Evolutionary conservation across 2,888 invertebrate species (phyloP), one percentile per base, ranked within the genome.

Genomic region (Acanthosepion lycidas): DNA sequence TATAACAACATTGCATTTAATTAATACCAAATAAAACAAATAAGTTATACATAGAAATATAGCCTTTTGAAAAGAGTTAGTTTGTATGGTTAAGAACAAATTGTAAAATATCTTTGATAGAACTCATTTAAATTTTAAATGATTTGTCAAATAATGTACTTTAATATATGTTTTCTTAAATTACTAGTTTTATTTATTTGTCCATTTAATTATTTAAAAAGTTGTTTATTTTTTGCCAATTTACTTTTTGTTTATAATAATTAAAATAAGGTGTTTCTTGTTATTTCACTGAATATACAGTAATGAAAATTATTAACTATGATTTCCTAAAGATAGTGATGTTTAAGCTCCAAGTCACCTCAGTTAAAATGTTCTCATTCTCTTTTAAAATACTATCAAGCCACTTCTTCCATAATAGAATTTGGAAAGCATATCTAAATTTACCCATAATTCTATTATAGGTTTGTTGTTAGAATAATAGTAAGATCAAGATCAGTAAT

Each of bases 401-500:
- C n/a, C 15, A 15, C 78, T 78, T 78, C n/a, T 78, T 12, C n/a
- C n/a, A 78, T 78, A 42, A 93, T 93, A 51, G 28, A 49, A 51
- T 51, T n/a, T 93, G 93, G 93, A n/a, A 93, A 51, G 93, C 49
- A 49, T 93, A 53, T 93, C 48, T 93, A 93, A 49, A 53, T n/a
- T n/a, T 93, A 33, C 53, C 12, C 28, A 28, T 93, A 93, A 93
- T 53, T 93, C 51, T 53, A 49, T 93, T n/a, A 53, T 93, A 51
- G 48, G n/a, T 28, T 15, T 20, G 48, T n/a, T 51, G 93, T 15
- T 28, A 28, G 49, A 42, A 93, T 42, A 49, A 93, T 93, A 51
- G 49, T 53, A 93, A 93, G 93, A 93, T 53, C 28, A 93, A 49
- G 53, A 48, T n/a, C 48, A 48, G n/a, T 93, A 28, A 93, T 53